These are phyloP conservation scores for Epizoanthus fatuus DNA, from an alignment of 92 coral and sea anemone genomes.

Conservation along the genomic window DNA sequence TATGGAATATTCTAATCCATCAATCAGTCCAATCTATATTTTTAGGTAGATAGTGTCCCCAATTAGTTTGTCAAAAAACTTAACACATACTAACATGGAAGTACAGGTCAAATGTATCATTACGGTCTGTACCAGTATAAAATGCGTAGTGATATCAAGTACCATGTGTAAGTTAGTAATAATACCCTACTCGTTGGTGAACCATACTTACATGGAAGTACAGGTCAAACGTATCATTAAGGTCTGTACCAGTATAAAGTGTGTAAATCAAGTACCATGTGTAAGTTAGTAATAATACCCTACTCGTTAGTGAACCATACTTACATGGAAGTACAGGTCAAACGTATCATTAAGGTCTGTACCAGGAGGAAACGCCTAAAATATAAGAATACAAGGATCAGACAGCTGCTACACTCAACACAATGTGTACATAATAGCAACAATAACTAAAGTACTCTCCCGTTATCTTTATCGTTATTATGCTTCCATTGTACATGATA, in stretches of 20 bases:
- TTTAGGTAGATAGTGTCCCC: no score
- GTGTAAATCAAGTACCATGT: no score
- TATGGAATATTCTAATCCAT: no score
- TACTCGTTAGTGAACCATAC: background rate
- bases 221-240: conserved; percentile 46
- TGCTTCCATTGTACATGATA: no score
- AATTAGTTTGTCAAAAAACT: no score
- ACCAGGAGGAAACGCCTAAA: conserved; percentile 72
- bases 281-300: no score
- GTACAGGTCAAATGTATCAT: background rate
- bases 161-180: no score
- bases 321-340: conserved; percentile 74
- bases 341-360: conserved; percentile 70
- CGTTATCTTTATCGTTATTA: no score
- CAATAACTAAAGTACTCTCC: no score
- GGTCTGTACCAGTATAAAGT: background rate
- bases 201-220: conserved; percentile 69
- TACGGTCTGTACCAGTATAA: background rate
- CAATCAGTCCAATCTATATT: no score
- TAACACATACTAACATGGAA: no score
- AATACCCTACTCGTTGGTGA: background rate
- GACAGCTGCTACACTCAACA: background rate
- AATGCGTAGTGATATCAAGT: background rate
- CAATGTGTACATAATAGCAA: background rate
- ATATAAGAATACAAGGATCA: background rate